A percentile compares a stretch with the other conserved stretches of the same genome.
phyloP scores from a whole-genome alignment of 2,797 vertebrate species.

The Protosalanx chinensis region DNA sequence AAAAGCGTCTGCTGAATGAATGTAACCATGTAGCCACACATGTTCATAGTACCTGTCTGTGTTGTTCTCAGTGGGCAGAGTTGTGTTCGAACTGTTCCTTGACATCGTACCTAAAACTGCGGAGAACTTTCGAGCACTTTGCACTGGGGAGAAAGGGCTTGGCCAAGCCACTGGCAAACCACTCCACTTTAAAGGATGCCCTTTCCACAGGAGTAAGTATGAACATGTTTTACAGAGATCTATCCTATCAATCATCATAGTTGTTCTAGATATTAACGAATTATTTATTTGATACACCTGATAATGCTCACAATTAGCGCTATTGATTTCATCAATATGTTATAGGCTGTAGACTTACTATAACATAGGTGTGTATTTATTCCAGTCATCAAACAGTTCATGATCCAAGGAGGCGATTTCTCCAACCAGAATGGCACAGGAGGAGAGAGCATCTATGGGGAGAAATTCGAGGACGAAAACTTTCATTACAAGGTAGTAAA shows the following conservation, averaged over 20 bases:
- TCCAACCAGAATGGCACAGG: constrained; percentile 96
- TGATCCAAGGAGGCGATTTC: constrained; percentile 97
- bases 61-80: constrained; percentile 76
- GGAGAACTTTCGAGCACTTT: constrained; percentile 93
- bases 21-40: too few relatives aligned
- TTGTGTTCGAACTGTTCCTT: constrained; percentile 91
- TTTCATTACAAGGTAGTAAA: constrained; percentile 88
- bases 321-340: not conserved
- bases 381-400: constrained; percentile 95
- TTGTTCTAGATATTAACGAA: too few relatives aligned
- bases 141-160: constrained; percentile 91
- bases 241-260: too few relatives aligned
- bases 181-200: constrained; percentile 95
- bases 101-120: constrained; percentile 92
- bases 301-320: constrained; percentile 11
- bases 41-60: too few relatives aligned
- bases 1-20: too few relatives aligned
- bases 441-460: constrained; percentile 98
- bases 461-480: constrained; percentile 98
- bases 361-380: constrained; percentile 26
- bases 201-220: constrained; percentile 91
- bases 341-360: not conserved
- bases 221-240: not conserved
- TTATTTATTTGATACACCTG: constrained; percentile 9
- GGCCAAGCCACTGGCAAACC: constrained; percentile 87